Percentiles rank a stretch among this genome's conserved stretches.
These are phyloP conservation scores for Achroia grisella DNA, from an alignment of 1,140 invertebrate species.

Conservation along the genomic window DNA sequence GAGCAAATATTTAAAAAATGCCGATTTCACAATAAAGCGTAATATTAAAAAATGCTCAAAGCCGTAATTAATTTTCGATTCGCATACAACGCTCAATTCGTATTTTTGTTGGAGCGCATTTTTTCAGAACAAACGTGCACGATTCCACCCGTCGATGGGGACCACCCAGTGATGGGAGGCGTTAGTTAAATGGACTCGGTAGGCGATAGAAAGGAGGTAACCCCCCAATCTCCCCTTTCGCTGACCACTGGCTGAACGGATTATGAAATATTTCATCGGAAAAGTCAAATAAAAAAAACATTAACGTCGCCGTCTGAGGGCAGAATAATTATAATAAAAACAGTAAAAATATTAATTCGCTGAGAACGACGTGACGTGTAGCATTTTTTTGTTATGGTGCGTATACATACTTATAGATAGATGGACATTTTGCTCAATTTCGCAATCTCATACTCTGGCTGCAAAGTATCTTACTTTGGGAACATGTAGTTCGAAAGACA, in stretches of 20 bases:
- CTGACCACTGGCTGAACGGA: slow-evolving; percentile 49
- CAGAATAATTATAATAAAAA: neutral
- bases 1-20: slow-evolving; percentile 4
- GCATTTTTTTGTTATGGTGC: too few relatives aligned
- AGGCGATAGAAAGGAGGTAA: slow-evolving; percentile 11
- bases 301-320: slow-evolving; percentile 15
- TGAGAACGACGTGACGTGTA: too few relatives aligned
- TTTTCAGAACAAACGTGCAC: slow-evolving; percentile 46
- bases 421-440: too few relatives aligned
- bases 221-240: slow-evolving; percentile 10
- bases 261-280: slow-evolving; percentile 51
- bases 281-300: slow-evolving; percentile 33
- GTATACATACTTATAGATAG: too few relatives aligned
- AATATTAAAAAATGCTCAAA: slow-evolving; percentile 20
- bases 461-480: too few relatives aligned
- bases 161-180: slow-evolving; percentile 10
- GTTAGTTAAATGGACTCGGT: slow-evolving; percentile 35
- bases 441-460: too few relatives aligned
- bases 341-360: too few relatives aligned
- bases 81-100: slow-evolving; percentile 28
- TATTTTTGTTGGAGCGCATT: slow-evolving; percentile 36
- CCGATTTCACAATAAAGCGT: slow-evolving; percentile 6
- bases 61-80: slow-evolving; percentile 55
- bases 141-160: slow-evolving; percentile 6
- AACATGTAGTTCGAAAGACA: too few relatives aligned